These are phyloP conservation scores for Notolepis coatsorum DNA, from an alignment of 2,797 vertebrate genomes.

Conservation along the genomic window DNA sequence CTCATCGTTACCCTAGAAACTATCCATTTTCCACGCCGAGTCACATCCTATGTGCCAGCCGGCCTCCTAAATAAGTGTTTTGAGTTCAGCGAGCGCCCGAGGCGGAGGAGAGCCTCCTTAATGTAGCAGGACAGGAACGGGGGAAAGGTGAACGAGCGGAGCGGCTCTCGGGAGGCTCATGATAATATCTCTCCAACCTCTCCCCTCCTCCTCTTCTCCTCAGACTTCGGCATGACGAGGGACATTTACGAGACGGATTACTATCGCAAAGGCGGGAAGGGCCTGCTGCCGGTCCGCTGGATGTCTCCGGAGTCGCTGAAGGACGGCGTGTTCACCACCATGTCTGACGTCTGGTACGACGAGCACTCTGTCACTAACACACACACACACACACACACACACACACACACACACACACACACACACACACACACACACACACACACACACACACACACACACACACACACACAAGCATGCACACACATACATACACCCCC, in stretches of 20 bases:
- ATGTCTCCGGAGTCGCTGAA: conserved; percentile 99
- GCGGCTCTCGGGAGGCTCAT: conserved; percentile 47
- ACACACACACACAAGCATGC: not conserved
- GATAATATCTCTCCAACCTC: conserved; percentile 48
- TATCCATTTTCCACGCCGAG: no score
- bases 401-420: conserved; percentile 15
- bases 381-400: conserved; percentile 22
- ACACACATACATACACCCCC: conserved; percentile 4
- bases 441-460: not conserved
- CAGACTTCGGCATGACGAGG: conserved; percentile 99
- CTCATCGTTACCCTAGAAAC: no score
- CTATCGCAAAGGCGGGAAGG: conserved; percentile 98
- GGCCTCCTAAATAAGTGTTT: conserved; percentile 47
- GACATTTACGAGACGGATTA: conserved; percentile 99
- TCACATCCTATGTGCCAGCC: no score
- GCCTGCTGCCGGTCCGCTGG: conserved; percentile 98
- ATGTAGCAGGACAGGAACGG: conserved; percentile 50
- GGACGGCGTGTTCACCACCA: conserved; percentile 98
- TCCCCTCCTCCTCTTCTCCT: conserved; percentile 35
- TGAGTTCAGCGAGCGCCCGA: conserved; percentile 42
- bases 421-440: not conserved
- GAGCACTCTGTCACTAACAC: conserved; percentile 16
- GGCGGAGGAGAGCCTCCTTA: conserved; percentile 36
- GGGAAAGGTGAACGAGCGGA: conserved; percentile 48
- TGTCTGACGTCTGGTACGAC: conserved; percentile 97